Base-by-base conservation (phyloP, 2,113 vertebrate genomes). In the Cyanoliseus patagonus region DNA sequence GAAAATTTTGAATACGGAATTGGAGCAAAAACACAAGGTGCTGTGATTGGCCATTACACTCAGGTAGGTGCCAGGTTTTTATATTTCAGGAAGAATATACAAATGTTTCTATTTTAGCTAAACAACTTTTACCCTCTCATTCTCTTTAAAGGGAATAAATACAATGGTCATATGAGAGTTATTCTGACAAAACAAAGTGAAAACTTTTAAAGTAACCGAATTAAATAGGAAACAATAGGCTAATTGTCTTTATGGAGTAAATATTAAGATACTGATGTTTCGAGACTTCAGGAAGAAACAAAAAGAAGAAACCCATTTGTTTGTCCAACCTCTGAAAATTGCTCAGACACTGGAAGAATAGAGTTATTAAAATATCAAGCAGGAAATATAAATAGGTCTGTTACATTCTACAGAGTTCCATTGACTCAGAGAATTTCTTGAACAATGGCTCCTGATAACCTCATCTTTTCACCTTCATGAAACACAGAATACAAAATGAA, bases 51-150 rank as follows among this genome's bases (percentile, higher is more conserved):
- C 11, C 97, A 97, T 84, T 98, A 97, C 47, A 98, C 97, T 77
- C 98, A 98, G 97, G 98, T 98, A 94, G 3, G 31, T 86, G 7
- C 4, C 57, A 59, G 35, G 18, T 68, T 62, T 90, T 30, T 39
- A 3, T 69, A 39, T 83, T 74, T 77, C 16, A 49, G 25, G 10
- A 4, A 70, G n/a, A 77, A 70, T 11, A 76, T 78, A 51, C 30
- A 57, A 52, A 73, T 73, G 51, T 8, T 3, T 61, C 3, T 13
- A 18, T 33, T 8, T n/a, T 59, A 84, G 31, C 19, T 74, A 24
- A 64, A 10, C 18, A 83, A n/a, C 4, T 25, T 41, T 59, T 52
- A 57, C 18, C 4, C 13, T 68, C 18, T 66, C 11, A 6, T 33
- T 69, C 18, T 44, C 28, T 27, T 81, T 68, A 84, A 70, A 72